These are phyloP conservation scores for Scaptomyza caliginosa DNA, from an alignment of 2,888 invertebrate species.

Conservation along the genomic window DNA sequence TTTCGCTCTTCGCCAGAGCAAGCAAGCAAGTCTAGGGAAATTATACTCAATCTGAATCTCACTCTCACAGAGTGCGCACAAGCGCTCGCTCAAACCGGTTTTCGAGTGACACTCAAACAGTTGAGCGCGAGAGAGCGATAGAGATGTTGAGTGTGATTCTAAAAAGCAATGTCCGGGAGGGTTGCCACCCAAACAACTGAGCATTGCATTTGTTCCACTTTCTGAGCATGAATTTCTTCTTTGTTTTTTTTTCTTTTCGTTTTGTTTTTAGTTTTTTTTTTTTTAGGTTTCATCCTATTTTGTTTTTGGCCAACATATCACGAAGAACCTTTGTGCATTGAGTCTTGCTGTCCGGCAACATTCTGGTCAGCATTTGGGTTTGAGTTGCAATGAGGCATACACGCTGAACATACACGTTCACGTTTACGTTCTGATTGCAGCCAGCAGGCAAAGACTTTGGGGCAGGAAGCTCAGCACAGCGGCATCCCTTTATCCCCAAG, in stretches of 20 bases:
- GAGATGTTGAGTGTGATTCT: not conserved
- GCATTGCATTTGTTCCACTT: conserved; percentile 65
- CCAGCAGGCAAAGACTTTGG: conserved; percentile 21
- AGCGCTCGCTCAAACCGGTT: conserved; percentile 45
- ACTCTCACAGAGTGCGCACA: conserved; percentile 37
- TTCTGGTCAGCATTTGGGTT: conserved; percentile 52
- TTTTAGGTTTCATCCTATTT: too few relatives aligned
- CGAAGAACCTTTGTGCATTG: conserved; percentile 60
- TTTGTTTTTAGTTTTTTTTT: too few relatives aligned
- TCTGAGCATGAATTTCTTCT: conserved; percentile 54
- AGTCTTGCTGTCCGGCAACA: conserved; percentile 51
- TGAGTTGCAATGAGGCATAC: conserved; percentile 55
- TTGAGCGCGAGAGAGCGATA: conserved; percentile 10
- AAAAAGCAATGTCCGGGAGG: not conserved
- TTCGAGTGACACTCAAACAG: conserved; percentile 28
- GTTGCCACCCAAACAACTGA: conserved; percentile 12
- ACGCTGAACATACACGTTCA: conserved; percentile 41
- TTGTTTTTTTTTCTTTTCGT: not conserved
- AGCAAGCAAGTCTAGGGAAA: conserved; percentile 36
- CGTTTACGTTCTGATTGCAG: conserved; percentile 18
- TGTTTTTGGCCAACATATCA: conserved; percentile 44
- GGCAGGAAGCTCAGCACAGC: conserved; percentile 54
- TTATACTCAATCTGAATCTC: conserved; percentile 37
- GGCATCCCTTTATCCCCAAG: conserved; percentile 44
- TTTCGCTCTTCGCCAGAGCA: conserved; percentile 13